Conservation (phyloP, 2,113 vertebrate genomes). For the Phylloscopus trochilus region DNA sequence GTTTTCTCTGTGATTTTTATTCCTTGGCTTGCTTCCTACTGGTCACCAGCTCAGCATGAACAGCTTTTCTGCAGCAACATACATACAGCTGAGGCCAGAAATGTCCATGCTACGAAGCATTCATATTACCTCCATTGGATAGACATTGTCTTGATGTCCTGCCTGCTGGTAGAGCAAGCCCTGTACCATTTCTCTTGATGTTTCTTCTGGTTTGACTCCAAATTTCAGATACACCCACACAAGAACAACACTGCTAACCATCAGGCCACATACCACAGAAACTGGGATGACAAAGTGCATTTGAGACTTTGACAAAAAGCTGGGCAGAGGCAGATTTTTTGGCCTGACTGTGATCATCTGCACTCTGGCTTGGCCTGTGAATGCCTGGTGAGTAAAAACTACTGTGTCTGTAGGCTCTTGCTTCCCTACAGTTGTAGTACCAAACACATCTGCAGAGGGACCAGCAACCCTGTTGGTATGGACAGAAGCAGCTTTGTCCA, state of each 20-base stretch:
- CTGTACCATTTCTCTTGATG: neutral
- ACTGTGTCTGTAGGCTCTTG: neutral
- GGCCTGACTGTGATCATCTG: neutral
- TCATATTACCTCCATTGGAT: conserved; percentile 34
- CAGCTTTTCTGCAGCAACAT: neutral
- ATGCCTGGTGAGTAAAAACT: neutral
- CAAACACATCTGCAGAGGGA: neutral
- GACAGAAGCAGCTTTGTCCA: neutral
- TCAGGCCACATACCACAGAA: neutral
- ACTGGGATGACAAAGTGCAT: neutral
- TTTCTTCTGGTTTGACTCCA: neutral
- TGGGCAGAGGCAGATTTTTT: neutral
- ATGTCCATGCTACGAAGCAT: neutral
- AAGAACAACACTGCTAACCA: neutral
- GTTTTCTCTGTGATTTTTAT: neutral
- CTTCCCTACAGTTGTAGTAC: neutral
- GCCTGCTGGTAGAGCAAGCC: conserved; percentile 16
- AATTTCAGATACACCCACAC: neutral
- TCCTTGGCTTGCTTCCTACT: neutral
- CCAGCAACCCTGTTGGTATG: neutral
- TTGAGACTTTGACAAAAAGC: neutral
- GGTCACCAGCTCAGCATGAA: neutral
- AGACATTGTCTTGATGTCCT: neutral
- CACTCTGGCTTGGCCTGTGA: neutral
- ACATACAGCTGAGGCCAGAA: neutral